Conservation (phyloP, 53 echinoderm and acorn worm genomes). For the Holothuria leucospilota region DNA sequence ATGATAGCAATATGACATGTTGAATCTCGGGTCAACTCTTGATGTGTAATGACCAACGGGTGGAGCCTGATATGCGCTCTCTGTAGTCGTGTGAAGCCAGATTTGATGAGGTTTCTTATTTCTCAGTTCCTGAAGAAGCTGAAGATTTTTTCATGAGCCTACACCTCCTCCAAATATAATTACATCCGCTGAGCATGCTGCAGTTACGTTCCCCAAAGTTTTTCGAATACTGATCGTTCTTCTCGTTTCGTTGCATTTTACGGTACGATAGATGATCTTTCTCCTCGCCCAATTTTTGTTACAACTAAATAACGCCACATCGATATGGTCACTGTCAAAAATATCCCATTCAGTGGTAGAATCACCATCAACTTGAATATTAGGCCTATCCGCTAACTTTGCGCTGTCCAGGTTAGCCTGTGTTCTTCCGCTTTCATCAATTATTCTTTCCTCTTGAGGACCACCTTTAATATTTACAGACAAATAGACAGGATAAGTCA, state of each 20-base stretch:
- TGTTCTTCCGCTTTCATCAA: too few relatives aligned
- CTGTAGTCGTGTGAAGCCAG: background rate
- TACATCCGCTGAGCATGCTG: background rate
- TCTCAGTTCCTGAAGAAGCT: background rate
- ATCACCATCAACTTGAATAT: background rate
- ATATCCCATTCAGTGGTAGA: background rate
- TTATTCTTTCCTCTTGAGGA: too few relatives aligned
- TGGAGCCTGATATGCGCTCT: background rate
- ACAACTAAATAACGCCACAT: background rate
- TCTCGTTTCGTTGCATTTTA: background rate
- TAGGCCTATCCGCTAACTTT: too few relatives aligned
- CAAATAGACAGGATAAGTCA: too few relatives aligned
- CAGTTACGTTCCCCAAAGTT: background rate
- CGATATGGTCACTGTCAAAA: background rate
- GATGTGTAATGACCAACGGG: background rate
- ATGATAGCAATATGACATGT: constrained; percentile 19
- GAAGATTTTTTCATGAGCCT: background rate
- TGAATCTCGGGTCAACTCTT: background rate
- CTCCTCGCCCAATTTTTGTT: background rate
- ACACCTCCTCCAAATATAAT: background rate
- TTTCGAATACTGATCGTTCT: background rate
- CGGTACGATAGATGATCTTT: constrained; percentile 9
- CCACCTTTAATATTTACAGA: too few relatives aligned
- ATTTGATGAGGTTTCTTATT: background rate
- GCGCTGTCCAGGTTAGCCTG: too few relatives aligned